phyloP scores from a whole-genome alignment of 1,140 invertebrate species.

The Eumaeus atala region DNA sequence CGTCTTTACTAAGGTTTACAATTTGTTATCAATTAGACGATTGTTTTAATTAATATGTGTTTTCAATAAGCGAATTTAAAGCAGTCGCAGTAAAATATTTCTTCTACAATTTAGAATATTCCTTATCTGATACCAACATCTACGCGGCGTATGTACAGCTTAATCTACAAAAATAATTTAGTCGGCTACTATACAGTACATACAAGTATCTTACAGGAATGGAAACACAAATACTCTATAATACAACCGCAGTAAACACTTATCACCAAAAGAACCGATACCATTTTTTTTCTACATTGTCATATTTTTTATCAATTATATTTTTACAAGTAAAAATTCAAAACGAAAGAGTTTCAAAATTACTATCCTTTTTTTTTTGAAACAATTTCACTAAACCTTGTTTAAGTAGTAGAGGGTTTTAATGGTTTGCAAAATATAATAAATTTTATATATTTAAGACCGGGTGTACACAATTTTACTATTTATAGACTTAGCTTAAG shows the following conservation, averaged over 20 bases:
- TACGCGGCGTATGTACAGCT: conserved; percentile 65
- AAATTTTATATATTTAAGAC: too few species aligned
- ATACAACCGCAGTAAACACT: conserved; percentile 14
- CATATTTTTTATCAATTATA: neutral
- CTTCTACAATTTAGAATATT: conserved; percentile 45
- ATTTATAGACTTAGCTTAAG: too few species aligned
- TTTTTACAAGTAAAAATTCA: neutral
- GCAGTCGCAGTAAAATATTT: conserved; percentile 35
- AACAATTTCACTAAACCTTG: neutral
- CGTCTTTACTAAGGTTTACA: too few species aligned
- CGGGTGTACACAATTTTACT: too few species aligned
- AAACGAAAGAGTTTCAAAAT: neutral
- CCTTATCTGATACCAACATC: conserved; percentile 54
- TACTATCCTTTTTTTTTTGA: neutral
- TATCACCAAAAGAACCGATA: conserved; percentile 10
- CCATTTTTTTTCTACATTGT: neutral
- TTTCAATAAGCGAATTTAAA: conserved; percentile 22
- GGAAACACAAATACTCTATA: conserved; percentile 14
- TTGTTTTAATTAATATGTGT: too few species aligned
- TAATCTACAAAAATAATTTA: conserved; percentile 72
- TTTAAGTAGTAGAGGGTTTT: too few species aligned
- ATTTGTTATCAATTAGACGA: too few species aligned
- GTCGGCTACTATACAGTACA: conserved; percentile 56
- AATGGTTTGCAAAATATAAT: too few species aligned
- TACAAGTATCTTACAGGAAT: conserved; percentile 33